Conservation (phyloP, 2,797 vertebrate genomes). For the Geotrypetes seraphini region DNA sequence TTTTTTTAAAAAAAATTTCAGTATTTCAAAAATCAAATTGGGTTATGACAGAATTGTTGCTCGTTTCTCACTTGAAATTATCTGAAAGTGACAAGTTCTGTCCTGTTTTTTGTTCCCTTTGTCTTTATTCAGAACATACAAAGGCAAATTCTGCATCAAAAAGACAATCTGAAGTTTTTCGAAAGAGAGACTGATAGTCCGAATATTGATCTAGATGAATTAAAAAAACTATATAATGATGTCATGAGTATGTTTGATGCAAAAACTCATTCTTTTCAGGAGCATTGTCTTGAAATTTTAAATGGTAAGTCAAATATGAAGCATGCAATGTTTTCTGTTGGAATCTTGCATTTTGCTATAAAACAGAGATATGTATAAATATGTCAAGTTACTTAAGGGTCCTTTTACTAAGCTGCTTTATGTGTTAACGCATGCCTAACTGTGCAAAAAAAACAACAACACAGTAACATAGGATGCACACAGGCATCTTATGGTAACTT, state of each 20-base stretch:
- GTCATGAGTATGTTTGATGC: slow-evolving; percentile 69
- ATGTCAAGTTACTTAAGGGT: no score
- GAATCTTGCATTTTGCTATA: no score
- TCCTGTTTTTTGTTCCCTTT: not conserved
- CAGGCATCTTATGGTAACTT: no score
- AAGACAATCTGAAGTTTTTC: slow-evolving; percentile 61
- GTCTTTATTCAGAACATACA: slow-evolving; percentile 56
- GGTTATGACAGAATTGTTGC: no score
- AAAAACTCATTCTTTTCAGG: slow-evolving; percentile 71
- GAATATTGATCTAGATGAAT: slow-evolving; percentile 62
- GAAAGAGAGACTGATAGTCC: slow-evolving; percentile 63
- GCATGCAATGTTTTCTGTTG: not conserved
- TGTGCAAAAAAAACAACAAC: no score
- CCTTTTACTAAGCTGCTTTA: no score
- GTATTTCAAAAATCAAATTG: no score
- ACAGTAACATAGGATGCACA: no score
- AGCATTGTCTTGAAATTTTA: slow-evolving; percentile 63
- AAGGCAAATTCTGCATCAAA: slow-evolving; percentile 69
- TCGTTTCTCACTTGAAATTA: not conserved
- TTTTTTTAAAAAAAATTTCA: no score
- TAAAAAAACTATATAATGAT: slow-evolving; percentile 61
- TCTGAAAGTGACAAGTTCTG: not conserved
- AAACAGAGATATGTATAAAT: no score
- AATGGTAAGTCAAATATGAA: slow-evolving; percentile 49
- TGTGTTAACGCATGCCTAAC: no score